Evolutionary conservation across 2,113 vertebrate species (phyloP).

Genomic region (Lasiurus borealis): DNA sequence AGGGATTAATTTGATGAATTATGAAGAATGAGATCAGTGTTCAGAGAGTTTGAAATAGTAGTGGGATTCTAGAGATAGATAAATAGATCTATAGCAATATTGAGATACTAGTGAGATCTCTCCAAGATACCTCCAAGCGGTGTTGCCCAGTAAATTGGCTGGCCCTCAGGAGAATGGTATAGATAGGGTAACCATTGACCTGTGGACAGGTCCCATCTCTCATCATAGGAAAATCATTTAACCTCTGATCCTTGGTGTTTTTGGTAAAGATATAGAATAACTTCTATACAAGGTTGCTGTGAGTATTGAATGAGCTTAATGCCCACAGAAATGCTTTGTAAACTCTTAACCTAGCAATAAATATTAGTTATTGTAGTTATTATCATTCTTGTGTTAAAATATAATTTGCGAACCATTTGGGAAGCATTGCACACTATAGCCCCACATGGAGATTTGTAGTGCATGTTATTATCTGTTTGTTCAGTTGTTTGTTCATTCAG

Average conservation of each 20-base stretch:
- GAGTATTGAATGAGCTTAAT: not conserved
- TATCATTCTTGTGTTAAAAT: not conserved
- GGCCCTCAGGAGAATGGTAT: not conserved
- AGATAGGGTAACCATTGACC: not conserved
- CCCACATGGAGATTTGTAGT: not conserved
- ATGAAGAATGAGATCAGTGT: not conserved
- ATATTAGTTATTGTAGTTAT: not conserved
- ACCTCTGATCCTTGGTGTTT: not conserved
- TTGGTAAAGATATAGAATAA: not conserved
- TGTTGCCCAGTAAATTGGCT: not conserved
- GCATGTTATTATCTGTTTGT: not conserved
- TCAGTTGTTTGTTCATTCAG: not conserved
- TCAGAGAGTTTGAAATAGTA: not conserved
- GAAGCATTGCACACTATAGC: not conserved
- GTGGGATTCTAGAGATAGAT: not conserved
- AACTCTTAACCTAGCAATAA: not conserved
- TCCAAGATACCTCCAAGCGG: not conserved
- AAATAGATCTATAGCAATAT: not conserved
- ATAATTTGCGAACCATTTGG: not conserved
- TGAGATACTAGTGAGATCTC: not conserved
- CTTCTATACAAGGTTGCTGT: not conserved
- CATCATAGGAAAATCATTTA: not conserved
- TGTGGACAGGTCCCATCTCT: not conserved
- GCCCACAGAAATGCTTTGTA: not conserved
- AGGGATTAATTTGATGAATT: not conserved